Percentiles rank a stretch among this genome's conserved stretches.
Evolutionary conservation across 1,140 invertebrate species (phyloP).

Genomic region (Ceratina australensis): DNA sequence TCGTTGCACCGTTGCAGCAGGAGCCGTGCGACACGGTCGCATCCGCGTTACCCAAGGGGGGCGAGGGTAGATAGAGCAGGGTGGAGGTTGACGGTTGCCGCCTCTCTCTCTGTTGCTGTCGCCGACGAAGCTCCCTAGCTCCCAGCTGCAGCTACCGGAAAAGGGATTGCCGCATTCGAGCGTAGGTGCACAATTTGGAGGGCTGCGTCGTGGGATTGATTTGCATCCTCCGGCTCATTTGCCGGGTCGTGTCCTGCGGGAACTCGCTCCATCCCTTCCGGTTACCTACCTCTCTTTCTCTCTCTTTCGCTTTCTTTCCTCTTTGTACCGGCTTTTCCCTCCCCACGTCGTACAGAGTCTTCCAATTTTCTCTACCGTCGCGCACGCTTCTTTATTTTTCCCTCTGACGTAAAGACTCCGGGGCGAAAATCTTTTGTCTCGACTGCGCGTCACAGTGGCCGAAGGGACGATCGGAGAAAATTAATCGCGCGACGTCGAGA

Average conservation of each 20-base stretch:
- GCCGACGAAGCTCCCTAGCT: constrained; percentile 33
- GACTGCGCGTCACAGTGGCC: background rate
- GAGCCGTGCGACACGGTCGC: constrained; percentile 39
- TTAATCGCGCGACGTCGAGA: no score
- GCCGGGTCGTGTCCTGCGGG: constrained; percentile 71
- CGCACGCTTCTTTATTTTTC: background rate
- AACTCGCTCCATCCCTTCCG: constrained; percentile 32
- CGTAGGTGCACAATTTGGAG: constrained; percentile 73
- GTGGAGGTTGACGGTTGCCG: no score
- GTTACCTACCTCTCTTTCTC: constrained; percentile 21
- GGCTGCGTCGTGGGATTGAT: constrained; percentile 75
- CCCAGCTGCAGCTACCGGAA: constrained; percentile 61
- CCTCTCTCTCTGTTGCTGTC: background rate
- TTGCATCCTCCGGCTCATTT: constrained; percentile 78
- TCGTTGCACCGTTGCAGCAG: constrained; percentile 22
- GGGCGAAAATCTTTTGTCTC: constrained; percentile 21
- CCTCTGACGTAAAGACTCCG: background rate
- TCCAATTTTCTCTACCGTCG: constrained; percentile 39
- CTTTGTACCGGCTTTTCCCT: constrained; percentile 7
- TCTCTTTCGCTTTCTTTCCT: constrained; percentile 38
- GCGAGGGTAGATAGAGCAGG: no score
- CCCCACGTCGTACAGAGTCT: constrained; percentile 14
- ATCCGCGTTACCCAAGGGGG: constrained; percentile 67
- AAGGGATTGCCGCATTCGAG: constrained; percentile 75
- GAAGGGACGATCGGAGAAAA: background rate